phyloP scores from a whole-genome alignment of 2,797 vertebrate species.

The Gallinago stenura region DNA sequence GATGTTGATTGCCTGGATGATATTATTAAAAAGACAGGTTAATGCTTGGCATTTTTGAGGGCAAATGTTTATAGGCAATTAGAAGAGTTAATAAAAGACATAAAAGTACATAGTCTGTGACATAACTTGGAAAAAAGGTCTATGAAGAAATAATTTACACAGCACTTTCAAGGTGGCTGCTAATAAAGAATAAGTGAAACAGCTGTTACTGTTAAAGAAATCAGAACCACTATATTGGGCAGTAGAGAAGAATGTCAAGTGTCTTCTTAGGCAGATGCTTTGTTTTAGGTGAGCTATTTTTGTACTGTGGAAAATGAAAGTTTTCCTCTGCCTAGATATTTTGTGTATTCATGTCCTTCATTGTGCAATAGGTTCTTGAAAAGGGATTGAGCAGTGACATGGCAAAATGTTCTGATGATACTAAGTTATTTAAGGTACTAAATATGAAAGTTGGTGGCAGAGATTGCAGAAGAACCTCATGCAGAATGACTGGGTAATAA shows the following conservation, averaged over 20 bases:
- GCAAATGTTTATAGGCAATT: not conserved
- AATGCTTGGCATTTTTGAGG: not conserved
- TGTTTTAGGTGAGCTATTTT: not conserved
- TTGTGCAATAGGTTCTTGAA: not conserved
- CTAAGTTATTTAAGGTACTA: not conserved
- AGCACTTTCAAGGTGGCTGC: not conserved
- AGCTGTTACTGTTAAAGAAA: not conserved
- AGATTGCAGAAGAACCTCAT: not conserved
- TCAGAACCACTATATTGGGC: not conserved
- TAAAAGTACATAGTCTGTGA: not conserved
- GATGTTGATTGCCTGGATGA: not conserved
- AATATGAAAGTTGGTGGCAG: not conserved
- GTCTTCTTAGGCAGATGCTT: not conserved
- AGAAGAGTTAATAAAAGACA: not conserved
- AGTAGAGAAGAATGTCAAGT: not conserved
- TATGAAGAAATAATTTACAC: not conserved
- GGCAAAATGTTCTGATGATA: not conserved
- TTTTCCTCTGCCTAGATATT: not conserved
- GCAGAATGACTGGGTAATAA: not conserved
- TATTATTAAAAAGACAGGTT: not conserved
- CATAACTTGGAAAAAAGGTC: not conserved
- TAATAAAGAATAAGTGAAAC: not conserved
- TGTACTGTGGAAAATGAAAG: not conserved
- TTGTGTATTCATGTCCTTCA: not conserved
- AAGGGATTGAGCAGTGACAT: not conserved